A percentile compares a stretch with the other conserved stretches of the same genome.
Evolutionary conservation across 2,797 vertebrate species (phyloP).

Genomic region (Loriculus beryllinus): DNA sequence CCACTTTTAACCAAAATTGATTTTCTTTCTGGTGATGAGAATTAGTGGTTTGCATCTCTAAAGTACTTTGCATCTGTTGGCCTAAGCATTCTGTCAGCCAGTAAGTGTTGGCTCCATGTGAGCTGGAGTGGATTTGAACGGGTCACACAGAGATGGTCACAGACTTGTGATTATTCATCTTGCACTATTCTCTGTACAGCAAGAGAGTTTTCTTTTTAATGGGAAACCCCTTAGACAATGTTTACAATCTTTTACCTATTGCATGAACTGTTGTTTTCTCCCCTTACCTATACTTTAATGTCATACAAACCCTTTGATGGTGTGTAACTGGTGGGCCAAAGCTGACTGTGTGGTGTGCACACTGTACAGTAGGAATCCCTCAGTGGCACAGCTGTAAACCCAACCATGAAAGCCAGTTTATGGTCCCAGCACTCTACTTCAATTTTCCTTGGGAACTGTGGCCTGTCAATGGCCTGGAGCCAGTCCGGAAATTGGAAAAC

Average conservation of each 20-base stretch:
- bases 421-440: conserved; percentile 75
- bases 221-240: neutral
- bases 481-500: conserved; percentile 89
- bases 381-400: conserved; percentile 77
- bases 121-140: neutral
- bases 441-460: conserved; percentile 77
- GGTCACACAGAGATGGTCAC: neutral
- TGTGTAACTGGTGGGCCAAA: neutral
- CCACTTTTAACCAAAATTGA: neutral
- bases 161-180: neutral
- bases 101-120: neutral
- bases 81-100: neutral
- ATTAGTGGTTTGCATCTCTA: neutral
- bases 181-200: neutral
- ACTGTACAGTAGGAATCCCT: neutral
- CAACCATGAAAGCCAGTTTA: conserved; percentile 81
- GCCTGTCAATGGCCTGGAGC: conserved; percentile 83
- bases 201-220: neutral
- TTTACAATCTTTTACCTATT: neutral
- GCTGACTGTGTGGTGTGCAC: neutral
- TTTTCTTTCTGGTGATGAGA: neutral
- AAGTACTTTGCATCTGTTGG: neutral
- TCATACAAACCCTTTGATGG: neutral
- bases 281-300: neutral
- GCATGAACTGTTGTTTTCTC: neutral